Evolutionary conservation across 2,113 vertebrate species (phyloP).

Genomic region (Mola mola): DNA sequence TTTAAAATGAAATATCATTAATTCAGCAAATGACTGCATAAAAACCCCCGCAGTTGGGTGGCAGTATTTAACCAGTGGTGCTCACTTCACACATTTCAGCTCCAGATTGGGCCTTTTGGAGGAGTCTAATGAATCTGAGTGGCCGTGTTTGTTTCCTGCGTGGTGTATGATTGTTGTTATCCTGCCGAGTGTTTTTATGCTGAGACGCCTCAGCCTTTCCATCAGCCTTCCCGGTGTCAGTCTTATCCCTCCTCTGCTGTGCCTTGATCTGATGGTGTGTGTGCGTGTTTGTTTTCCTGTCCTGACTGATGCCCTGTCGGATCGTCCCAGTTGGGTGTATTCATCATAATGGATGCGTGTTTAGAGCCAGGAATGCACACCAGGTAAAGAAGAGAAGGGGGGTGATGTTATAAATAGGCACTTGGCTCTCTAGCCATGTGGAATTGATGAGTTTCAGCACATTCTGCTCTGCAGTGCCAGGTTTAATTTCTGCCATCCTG

Average conservation of each 20-base stretch:
- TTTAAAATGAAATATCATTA: slow-evolving; percentile 49
- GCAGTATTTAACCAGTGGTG: slow-evolving; percentile 38
- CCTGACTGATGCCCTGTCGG: slow-evolving; percentile 79
- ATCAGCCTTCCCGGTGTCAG: slow-evolving; percentile 70
- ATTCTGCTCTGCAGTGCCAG: slow-evolving; percentile 78
- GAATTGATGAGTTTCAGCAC: slow-evolving; percentile 83
- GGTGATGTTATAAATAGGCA: slow-evolving; percentile 79
- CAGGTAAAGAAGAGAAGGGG: slow-evolving; percentile 67
- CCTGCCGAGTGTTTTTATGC: slow-evolving; percentile 66
- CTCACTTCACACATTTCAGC: slow-evolving; percentile 50
- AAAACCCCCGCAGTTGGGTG: slow-evolving; percentile 37
- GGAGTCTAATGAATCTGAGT: slow-evolving; percentile 66
- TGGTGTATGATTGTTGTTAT: slow-evolving; percentile 69
- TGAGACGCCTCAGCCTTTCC: slow-evolving; percentile 67
- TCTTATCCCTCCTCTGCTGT: slow-evolving; percentile 59
- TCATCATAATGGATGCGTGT: slow-evolving; percentile 78
- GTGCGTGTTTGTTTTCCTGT: slow-evolving; percentile 71
- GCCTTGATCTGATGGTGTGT: slow-evolving; percentile 65
- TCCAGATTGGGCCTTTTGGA: slow-evolving; percentile 47
- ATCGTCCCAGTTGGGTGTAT: slow-evolving; percentile 71
- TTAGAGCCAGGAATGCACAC: slow-evolving; percentile 74
- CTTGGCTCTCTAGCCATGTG: slow-evolving; percentile 81
- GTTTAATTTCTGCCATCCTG: slow-evolving; percentile 81
- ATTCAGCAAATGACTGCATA: slow-evolving; percentile 49
- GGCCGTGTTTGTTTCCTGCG: slow-evolving; percentile 59